Percentiles rank a stretch among this genome's conserved stretches.
These are phyloP conservation scores for Hartigia nigra DNA, from an alignment of 2,888 invertebrate species.

Conservation along the genomic window DNA sequence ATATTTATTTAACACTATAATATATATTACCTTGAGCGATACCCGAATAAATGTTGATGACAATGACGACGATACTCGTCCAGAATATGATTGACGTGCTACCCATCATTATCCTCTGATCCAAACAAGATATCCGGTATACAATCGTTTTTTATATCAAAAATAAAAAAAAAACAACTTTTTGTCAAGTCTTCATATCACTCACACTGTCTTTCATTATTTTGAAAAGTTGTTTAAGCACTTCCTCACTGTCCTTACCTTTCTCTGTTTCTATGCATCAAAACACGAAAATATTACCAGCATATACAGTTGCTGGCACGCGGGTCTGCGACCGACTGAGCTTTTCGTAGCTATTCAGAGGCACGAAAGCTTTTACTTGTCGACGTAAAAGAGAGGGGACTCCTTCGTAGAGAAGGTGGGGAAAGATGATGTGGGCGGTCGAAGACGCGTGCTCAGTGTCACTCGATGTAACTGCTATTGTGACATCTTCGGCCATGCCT, in stretches of 20 bases:
- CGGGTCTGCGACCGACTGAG: conserved; percentile 45
- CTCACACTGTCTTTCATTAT: background rate
- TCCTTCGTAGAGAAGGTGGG: conserved; percentile 7
- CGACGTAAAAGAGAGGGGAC: conserved; percentile 20
- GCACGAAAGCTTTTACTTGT: conserved; percentile 18
- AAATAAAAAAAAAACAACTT: background rate
- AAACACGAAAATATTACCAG: background rate
- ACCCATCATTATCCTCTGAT: background rate
- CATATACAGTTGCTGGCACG: background rate
- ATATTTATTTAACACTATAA: conserved; percentile 4
- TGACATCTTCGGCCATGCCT: conserved; percentile 47
- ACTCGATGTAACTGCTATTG: conserved; percentile 54
- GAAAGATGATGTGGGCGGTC: conserved; percentile 41
- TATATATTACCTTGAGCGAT: conserved; percentile 1
- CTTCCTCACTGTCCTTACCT: background rate
- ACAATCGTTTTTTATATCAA: conserved; percentile 10
- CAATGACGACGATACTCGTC: background rate
- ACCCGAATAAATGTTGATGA: background rate
- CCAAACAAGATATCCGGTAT: background rate
- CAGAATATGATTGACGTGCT: background rate
- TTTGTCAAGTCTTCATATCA: background rate
- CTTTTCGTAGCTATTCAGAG: conserved; percentile 42
- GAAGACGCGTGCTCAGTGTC: conserved; percentile 57
- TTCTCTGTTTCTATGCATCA: background rate
- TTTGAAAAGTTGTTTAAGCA: background rate